Conservation (phyloP, 2,888 invertebrate genomes). For the Caenorhabditis japonica region DNA sequence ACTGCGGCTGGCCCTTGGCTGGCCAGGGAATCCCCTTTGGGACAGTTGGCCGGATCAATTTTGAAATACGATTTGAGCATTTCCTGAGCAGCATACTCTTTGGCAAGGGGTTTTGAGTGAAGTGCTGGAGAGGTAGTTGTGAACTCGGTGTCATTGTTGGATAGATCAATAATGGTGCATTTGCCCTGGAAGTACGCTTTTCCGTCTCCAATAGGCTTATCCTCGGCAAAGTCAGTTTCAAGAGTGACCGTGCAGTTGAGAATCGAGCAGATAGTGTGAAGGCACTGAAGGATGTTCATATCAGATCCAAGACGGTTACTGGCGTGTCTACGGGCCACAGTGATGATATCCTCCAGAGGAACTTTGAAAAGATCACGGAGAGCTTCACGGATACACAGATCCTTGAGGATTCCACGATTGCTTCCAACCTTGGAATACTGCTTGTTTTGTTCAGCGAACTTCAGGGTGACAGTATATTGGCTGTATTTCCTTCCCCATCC, state of each 20-base stretch:
- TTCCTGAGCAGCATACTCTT: constrained; percentile 44
- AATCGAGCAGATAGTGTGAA: constrained; percentile 9
- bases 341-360: constrained; percentile 34
- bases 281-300: constrained; percentile 37
- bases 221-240: constrained; percentile 26
- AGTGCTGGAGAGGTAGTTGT: constrained; percentile 16
- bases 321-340: constrained; percentile 32
- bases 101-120: constrained; percentile 47
- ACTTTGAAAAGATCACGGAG: constrained; percentile 53
- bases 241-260: constrained; percentile 19
- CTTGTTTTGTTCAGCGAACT: constrained; percentile 34
- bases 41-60: constrained; percentile 21
- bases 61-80: constrained; percentile 46
- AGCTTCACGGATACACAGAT: constrained; percentile 46
- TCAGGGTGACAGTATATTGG: constrained; percentile 22
- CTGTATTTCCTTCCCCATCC: not conserved
- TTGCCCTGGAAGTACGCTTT: constrained; percentile 14
- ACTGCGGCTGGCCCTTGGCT: constrained; percentile 32
- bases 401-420: constrained; percentile 20
- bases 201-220: constrained; percentile 29
- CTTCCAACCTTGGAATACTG: constrained; percentile 14
- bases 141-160: constrained; percentile 16
- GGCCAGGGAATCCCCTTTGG: not conserved
- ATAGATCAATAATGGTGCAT: constrained; percentile 34
- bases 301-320: constrained; percentile 27